Percentiles rank a stretch among this genome's conserved stretches.
These are phyloP conservation scores for Chymomyza amoena DNA, from an alignment of 2,888 invertebrate species.

Conservation along the genomic window DNA sequence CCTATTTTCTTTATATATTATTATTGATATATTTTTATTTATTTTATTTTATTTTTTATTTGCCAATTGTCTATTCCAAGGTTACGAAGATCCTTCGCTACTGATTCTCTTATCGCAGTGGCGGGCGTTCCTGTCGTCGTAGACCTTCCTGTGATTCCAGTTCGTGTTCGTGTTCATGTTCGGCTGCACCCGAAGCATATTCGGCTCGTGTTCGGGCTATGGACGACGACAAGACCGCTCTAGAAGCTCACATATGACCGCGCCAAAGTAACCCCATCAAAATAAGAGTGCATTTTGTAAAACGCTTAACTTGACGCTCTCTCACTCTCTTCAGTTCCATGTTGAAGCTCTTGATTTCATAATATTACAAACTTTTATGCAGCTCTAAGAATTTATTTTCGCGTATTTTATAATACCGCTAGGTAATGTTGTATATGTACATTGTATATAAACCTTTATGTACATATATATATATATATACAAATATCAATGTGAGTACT, in stretches of 20 bases:
- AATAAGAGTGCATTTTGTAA: neutral
- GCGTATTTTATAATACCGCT: conserved; percentile 25
- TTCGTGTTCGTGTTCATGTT: too few relatives aligned
- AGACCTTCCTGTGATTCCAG: too few relatives aligned
- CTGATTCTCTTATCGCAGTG: too few relatives aligned
- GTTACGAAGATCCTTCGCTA: too few relatives aligned
- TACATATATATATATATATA: conserved; percentile 14
- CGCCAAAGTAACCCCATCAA: neutral
- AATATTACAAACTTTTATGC: conserved; percentile 18
- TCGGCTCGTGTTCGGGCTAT: too few relatives aligned
- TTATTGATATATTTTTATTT: too few relatives aligned
- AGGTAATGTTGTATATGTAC: conserved; percentile 15
- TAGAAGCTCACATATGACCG: neutral
- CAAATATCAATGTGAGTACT: conserved; percentile 44
- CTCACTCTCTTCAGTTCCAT: conserved; percentile 27
- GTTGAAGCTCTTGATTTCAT: conserved; percentile 11
- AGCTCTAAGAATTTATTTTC: conserved; percentile 20
- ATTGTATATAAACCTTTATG: conserved; percentile 2
- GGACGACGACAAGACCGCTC: neutral
- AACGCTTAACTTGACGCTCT: neutral
- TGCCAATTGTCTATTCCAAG: too few relatives aligned
- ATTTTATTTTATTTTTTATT: too few relatives aligned
- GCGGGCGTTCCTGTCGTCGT: too few relatives aligned
- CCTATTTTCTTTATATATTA: too few relatives aligned
- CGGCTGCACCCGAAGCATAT: too few relatives aligned